Percentiles rank a stretch among this genome's conserved stretches.
phyloP scores from a whole-genome alignment of 2,797 vertebrate genomes.

The Prunella strophiata region DNA sequence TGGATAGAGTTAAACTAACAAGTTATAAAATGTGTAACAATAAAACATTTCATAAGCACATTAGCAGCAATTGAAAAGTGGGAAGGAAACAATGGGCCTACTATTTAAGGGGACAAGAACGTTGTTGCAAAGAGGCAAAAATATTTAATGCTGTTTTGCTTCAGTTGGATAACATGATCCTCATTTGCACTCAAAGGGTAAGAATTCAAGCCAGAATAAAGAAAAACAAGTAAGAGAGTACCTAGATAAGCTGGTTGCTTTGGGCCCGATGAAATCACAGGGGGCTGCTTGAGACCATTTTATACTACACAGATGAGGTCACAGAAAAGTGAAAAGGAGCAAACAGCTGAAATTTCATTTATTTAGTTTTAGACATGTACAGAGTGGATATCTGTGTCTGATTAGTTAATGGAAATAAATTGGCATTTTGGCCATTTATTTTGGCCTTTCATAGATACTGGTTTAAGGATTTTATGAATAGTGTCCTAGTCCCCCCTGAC shows the following conservation, averaged over 20 bases:
- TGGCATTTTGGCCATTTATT: not conserved
- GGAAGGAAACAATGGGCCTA: not conserved
- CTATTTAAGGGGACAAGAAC: not conserved
- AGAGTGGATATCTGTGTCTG: not conserved
- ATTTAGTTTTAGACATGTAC: not conserved
- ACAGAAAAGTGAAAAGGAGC: not conserved
- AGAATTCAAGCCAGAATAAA: not conserved
- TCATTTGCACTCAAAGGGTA: not conserved
- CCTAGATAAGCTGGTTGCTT: not conserved
- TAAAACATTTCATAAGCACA: not conserved
- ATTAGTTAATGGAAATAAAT: not conserved
- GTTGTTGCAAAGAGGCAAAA: not conserved
- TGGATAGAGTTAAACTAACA: not conserved
- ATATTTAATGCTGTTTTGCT: not conserved
- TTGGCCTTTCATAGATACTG: not conserved
- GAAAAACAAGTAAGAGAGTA: not conserved
- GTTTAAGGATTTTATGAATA: not conserved
- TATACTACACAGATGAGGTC: not conserved
- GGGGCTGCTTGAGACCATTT: not conserved
- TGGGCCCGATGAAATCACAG: not conserved
- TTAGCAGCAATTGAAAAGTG: constrained; percentile 5
- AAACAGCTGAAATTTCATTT: not conserved
- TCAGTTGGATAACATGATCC: not conserved
- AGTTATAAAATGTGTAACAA: not conserved
- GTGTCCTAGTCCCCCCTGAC: not conserved